These are phyloP conservation scores for Timandra comae DNA, from an alignment of 2,888 invertebrate species.

Conservation along the genomic window DNA sequence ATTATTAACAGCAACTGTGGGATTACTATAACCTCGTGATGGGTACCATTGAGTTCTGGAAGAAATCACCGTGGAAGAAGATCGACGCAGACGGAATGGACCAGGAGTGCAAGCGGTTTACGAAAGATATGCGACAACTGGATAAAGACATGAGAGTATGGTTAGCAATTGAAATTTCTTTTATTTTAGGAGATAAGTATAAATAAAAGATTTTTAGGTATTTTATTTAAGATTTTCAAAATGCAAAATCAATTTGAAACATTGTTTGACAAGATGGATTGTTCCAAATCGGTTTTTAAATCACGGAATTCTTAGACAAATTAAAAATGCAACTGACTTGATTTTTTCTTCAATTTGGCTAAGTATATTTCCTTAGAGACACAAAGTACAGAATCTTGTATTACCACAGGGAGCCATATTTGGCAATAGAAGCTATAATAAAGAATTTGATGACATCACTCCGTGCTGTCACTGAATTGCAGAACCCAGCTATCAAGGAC, in stretches of 20 bases:
- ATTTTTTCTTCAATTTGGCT: too few species aligned
- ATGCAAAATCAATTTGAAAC: too few species aligned
- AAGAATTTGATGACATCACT: conserved; percentile 96
- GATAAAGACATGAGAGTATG: conserved; percentile 87
- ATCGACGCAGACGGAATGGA: conserved; percentile 97
- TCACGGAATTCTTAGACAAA: too few species aligned
- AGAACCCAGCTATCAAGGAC: conserved; percentile 95
- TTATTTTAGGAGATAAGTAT: background rate
- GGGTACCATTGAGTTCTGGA: conserved; percentile 93
- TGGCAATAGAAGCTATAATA: conserved; percentile 86
- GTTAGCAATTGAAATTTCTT: conserved; percentile 66
- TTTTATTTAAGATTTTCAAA: background rate
- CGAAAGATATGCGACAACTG: conserved; percentile 87
- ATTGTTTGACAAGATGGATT: too few species aligned
- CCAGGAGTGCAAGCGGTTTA: conserved; percentile 94
- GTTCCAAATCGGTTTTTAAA: too few species aligned
- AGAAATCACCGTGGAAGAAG: conserved; percentile 94
- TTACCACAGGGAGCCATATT: conserved; percentile 87
- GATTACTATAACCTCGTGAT: conserved; percentile 90
- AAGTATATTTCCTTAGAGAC: too few species aligned
- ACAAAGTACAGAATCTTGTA: too few species aligned
- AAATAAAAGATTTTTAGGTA: background rate
- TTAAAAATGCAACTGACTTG: too few species aligned
- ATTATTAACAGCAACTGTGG: conserved; percentile 83
- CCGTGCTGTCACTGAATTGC: conserved; percentile 93